Percentiles rank a stretch among this genome's conserved stretches.
Evolutionary conservation across 2,113 vertebrate genomes (phyloP).

Genomic region (Hyaena hyaena): DNA sequence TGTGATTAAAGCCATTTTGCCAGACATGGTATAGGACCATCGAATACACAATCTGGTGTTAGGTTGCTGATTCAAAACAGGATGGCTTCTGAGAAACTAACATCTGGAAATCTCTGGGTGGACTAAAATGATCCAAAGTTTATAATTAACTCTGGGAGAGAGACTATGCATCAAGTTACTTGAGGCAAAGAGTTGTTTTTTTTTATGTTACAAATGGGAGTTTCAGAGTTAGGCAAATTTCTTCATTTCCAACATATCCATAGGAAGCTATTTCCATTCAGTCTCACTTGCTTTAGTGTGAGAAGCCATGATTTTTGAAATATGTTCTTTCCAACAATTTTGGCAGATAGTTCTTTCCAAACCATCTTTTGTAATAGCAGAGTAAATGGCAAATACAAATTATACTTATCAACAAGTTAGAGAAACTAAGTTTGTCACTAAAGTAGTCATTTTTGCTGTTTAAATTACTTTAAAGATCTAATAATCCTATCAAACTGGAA

Average conservation of each 20-base stretch:
- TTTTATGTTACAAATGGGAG: too few relatives aligned
- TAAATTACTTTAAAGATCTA: background rate
- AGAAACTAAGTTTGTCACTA: background rate
- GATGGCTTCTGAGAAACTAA: background rate
- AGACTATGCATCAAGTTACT: background rate
- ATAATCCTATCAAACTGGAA: background rate
- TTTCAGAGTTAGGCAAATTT: background rate
- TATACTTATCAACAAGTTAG: background rate
- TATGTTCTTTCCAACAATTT: background rate
- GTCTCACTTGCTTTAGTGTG: background rate
- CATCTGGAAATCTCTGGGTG: background rate
- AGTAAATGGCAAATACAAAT: background rate
- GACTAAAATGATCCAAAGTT: background rate
- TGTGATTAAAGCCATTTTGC: background rate
- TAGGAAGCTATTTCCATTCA: background rate
- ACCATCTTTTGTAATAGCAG: background rate
- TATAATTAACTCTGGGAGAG: background rate
- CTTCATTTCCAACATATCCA: background rate
- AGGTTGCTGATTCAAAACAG: background rate
- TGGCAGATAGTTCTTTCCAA: background rate
- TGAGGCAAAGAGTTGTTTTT: too few relatives aligned
- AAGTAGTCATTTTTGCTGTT: background rate
- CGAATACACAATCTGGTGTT: background rate
- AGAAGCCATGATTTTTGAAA: background rate
- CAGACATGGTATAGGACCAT: background rate